These are phyloP conservation scores for Dicyrtomina minuta DNA, from an alignment of 2,888 invertebrate genomes.

Conservation along the genomic window DNA sequence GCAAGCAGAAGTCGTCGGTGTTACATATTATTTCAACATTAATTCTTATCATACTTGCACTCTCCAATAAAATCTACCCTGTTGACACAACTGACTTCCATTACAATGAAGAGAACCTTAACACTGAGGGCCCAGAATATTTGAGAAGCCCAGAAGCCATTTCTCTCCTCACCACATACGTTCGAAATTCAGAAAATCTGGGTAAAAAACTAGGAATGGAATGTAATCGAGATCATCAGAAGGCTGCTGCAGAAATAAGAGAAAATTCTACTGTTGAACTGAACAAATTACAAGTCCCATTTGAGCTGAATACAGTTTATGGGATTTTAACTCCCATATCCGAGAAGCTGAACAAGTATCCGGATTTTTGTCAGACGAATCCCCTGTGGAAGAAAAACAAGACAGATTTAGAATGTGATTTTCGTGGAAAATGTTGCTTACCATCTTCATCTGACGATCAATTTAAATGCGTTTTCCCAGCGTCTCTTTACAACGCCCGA, in stretches of 20 bases:
- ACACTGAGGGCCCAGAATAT: background rate
- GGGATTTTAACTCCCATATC: background rate
- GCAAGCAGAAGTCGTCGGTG: too few relatives aligned
- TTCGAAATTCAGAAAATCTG: background rate
- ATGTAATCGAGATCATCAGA: constrained; percentile 6
- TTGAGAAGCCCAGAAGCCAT: background rate
- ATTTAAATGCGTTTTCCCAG: too few relatives aligned
- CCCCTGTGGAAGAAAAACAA: background rate
- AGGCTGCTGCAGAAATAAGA: background rate
- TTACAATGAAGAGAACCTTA: too few relatives aligned
- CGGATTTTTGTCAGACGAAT: constrained; percentile 3
- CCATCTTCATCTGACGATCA: background rate
- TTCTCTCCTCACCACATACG: background rate
- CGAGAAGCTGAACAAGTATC: background rate
- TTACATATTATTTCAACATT: too few relatives aligned
- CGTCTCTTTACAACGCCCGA: too few relatives aligned
- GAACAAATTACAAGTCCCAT: background rate
- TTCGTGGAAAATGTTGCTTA: background rate
- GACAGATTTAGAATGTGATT: background rate
- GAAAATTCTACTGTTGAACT: background rate
- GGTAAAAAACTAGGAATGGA: background rate
- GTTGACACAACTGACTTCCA: too few relatives aligned
- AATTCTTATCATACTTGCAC: too few relatives aligned
- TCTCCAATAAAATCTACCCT: too few relatives aligned
- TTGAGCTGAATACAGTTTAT: background rate